Base-by-base conservation (phyloP, 2,888 invertebrate genomes). In the Archaeoteleia sp. region DNA sequence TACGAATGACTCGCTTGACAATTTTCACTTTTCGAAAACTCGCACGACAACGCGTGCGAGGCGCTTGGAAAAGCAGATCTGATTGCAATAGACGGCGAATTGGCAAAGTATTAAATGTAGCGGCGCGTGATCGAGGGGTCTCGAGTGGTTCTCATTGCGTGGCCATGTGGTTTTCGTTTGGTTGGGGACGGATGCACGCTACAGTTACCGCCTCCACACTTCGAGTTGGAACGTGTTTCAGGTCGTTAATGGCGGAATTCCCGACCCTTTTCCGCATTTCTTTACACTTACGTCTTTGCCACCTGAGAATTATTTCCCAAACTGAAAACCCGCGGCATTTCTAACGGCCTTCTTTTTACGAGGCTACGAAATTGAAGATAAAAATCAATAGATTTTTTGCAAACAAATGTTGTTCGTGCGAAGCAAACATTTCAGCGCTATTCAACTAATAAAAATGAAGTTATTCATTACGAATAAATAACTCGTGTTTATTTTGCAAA, bases 81-180 rank as follows among this genome's bases (percentile, higher is more conserved):
- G 13, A 34, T 49, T 40, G 35, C 32, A 23, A 30, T 46, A 30
- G 34, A 53, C 40, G 30, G 27, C 40, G 40, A 46, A 53, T 53
- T 40, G 32, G 10, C 32, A 30, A 10, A 15, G 73, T 77, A 77
- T 78, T 74, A 77, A 79, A 77, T 70, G 76, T 74, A 72, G 67
- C 70, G 71, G 63, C 67, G 72, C 71, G 57, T 54, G 53, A 65
- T 76, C 65, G 70, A 74, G 75, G 74, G 62, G 74, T 74, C 74
- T 74, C 73, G 71, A 80, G 78, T 73, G 75, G 72, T 77, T 78
- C 77, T 73, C 75, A 72, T 77, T 75, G 75, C 74, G 69, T 71
- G 67, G 30, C 35, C 35, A 39, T 32, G 53, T 27, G 60, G 61
- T 54, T 54, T 13, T 12, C 51, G 13, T 30, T 40, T 29, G 32